These are phyloP conservation scores for Amia ocellicauda DNA, from an alignment of 2,113 vertebrate species.

Conservation along the genomic window DNA sequence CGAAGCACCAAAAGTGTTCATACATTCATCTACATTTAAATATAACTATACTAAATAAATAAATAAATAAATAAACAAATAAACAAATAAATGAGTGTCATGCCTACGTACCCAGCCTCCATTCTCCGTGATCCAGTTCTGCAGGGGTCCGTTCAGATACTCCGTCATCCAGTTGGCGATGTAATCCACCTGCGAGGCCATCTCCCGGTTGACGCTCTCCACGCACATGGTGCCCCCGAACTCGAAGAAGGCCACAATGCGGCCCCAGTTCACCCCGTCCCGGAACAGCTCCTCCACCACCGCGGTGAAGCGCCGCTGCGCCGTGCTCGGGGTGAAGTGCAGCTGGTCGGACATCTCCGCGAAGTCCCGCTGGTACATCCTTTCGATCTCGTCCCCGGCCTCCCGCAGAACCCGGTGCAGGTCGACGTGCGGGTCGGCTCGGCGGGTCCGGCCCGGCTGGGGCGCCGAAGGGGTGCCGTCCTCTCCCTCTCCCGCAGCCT, in stretches of 20 bases:
- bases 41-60: too few relatives aligned
- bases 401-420: constrained; percentile 83
- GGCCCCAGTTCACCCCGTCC: constrained; percentile 96
- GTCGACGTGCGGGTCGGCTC: constrained; percentile 50
- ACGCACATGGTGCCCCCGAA: constrained; percentile 92
- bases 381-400: constrained; percentile 87
- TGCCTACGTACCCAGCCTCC: constrained; percentile 98
- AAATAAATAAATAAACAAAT: background rate
- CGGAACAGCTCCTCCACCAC: constrained; percentile 96
- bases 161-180: constrained; percentile 95
- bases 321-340: constrained; percentile 81
- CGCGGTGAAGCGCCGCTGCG: constrained; percentile 80
- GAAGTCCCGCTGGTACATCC: constrained; percentile 87
- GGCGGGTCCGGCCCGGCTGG: constrained; percentile 30
- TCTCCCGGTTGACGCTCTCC: constrained; percentile 87
- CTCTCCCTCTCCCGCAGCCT: constrained; percentile 46
- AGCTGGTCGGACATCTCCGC: constrained; percentile 90
- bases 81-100: background rate
- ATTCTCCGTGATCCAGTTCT: constrained; percentile 95
- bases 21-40: too few relatives aligned
- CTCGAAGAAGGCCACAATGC: constrained; percentile 97
- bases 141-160: constrained; percentile 90
- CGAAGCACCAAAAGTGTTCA: too few relatives aligned
- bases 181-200: constrained; percentile 84
- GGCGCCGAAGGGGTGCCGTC: constrained; percentile 32